Conservation (phyloP, 2,113 vertebrate genomes). For the Brachypodius melanocephalos region DNA sequence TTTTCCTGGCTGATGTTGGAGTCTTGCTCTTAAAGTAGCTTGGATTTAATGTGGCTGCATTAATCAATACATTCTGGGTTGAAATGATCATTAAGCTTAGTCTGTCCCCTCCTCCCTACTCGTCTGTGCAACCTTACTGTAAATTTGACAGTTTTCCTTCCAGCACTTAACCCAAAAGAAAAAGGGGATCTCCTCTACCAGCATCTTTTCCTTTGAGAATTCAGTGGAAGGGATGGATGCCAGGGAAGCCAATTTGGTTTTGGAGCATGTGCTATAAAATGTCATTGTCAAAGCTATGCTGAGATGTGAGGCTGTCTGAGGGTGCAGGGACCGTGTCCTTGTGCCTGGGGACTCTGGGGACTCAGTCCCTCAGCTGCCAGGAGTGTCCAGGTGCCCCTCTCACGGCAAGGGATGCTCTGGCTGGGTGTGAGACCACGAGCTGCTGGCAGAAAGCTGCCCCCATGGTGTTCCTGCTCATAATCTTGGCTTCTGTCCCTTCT, state of each 20-base stretch:
- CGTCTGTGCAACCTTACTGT: neutral
- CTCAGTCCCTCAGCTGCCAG: neutral
- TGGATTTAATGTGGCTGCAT: neutral
- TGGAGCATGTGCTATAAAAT: accelerated
- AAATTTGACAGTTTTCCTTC: neutral
- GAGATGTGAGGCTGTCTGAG: neutral
- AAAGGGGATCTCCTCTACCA: neutral
- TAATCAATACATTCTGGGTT: neutral
- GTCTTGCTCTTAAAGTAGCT: neutral
- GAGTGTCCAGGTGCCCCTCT: neutral
- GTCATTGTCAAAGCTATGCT: neutral
- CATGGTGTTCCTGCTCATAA: too few species aligned
- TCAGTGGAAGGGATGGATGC: neutral
- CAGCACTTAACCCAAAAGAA: neutral
- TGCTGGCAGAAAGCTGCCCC: neutral
- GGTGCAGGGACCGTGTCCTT: neutral
- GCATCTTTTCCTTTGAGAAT: neutral
- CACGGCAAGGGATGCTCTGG: neutral
- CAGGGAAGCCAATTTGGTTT: neutral
- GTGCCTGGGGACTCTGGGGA: accelerated
- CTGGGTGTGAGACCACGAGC: neutral
- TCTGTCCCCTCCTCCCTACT: neutral
- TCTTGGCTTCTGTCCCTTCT: neutral
- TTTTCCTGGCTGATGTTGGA: neutral
- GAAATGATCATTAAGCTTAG: neutral